A percentile compares a stretch with the other conserved stretches of the same genome.
These are phyloP conservation scores for Mercenaria mercenaria DNA, from an alignment of 1,140 invertebrate genomes.

Conservation along the genomic window DNA sequence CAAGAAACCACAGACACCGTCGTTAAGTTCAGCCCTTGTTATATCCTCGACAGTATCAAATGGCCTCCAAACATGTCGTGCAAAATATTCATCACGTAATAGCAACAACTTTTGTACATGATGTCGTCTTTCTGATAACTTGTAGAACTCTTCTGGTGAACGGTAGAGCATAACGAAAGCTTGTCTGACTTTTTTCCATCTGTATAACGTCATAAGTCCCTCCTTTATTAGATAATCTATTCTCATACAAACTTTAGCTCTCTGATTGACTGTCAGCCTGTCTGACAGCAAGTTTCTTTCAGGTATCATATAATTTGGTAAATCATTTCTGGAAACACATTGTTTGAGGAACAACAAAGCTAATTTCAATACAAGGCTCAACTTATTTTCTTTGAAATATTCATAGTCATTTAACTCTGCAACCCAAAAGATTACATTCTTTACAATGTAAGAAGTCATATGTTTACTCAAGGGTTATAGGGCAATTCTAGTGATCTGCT, in stretches of 20 bases:
- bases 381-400: not conserved
- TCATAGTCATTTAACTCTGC: not conserved
- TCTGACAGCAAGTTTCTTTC: constrained; percentile 1
- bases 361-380: not conserved
- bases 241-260: not conserved
- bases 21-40: too few species aligned
- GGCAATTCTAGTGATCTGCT: not conserved
- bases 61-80: too few species aligned
- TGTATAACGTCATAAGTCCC: not conserved
- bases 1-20: too few species aligned
- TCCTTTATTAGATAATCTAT: not conserved
- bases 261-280: not conserved
- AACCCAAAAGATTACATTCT: constrained; percentile 13
- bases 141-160: too few species aligned
- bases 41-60: too few species aligned
- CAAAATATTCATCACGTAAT: too few species aligned
- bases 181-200: not conserved
- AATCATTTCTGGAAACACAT: not conserved
- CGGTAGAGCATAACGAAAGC: not conserved
- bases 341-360: not conserved
- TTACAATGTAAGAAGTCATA: constrained; percentile 9
- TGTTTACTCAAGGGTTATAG: constrained; percentile 2
- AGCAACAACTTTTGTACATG: too few species aligned
- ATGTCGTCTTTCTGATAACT: too few species aligned
- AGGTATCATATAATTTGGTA: constrained; percentile 28